A percentile compares a stretch with the other conserved stretches of the same genome.
Conservation (phyloP, 2,113 vertebrate genomes). For the Cairina moschata region DNA sequence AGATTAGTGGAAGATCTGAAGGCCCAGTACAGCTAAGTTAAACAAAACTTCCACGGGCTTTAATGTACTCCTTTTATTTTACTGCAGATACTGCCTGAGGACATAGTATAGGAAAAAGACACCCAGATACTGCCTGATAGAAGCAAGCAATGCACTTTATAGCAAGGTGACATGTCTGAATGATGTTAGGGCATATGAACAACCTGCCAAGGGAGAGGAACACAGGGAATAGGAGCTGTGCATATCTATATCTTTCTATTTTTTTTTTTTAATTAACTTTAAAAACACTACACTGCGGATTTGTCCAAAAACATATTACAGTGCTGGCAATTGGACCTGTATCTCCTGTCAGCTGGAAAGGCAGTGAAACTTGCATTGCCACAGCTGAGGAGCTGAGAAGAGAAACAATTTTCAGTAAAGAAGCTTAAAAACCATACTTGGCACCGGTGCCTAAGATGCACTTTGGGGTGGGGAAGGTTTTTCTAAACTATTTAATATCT, state of each 20-base stretch:
- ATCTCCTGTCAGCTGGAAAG: not conserved
- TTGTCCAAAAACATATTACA: not conserved
- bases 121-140: not conserved
- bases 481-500: not conserved
- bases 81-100: not conserved
- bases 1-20: constrained; percentile 40
- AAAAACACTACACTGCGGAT: not conserved
- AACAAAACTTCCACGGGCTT: constrained; percentile 3
- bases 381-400: not conserved
- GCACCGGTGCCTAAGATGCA: no score
- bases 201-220: not conserved
- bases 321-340: not conserved
- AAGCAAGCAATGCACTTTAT: not conserved
- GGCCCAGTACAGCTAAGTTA: not conserved
- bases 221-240: not conserved
- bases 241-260: not conserved
- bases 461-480: not conserved
- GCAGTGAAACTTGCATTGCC: not conserved
- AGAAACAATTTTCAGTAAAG: not conserved
- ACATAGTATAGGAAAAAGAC: not conserved
- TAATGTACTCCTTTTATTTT: constrained; percentile 7
- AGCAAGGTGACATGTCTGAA: not conserved
- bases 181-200: not conserved
- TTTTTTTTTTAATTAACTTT: not conserved
- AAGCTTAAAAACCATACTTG: not conserved